Base-by-base conservation (phyloP, 2,797 vertebrate genomes). In the Clamator glandarius region DNA sequence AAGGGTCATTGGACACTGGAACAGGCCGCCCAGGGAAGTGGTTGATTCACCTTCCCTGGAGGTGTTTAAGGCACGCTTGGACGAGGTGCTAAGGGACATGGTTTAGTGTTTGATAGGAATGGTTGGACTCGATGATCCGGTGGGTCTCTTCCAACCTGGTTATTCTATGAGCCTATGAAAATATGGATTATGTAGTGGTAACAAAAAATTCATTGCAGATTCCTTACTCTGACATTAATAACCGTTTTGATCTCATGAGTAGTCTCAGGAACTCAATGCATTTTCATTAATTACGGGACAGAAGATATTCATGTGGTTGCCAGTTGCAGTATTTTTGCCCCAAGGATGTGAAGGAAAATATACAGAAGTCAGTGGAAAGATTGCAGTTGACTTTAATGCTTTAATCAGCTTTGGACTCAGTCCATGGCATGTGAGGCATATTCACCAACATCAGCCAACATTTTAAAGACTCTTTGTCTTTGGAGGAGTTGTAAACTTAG, bases 101-200 rank as follows among this genome's bases (percentile, higher is more conserved):
- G n/a, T n/a, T n/a, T n/a, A n/a, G n/a, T n/a, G n/a, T n/a, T n/a
- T n/a, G n/a, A n/a, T n/a, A n/a, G n/a, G n/a, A n/a, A n/a, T n/a
- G n/a, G n/a, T n/a, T n/a, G n/a, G n/a, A n/a, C n/a, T n/a, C n/a
- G n/a, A n/a, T n/a, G n/a, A n/a, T n/a, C n/a, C n/a, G n/a, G n/a
- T n/a, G n/a, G n/a, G n/a, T n/a, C n/a, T n/a, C n/a, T n/a, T n/a
- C n/a, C n/a, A n/a, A n/a, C n/a, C n/a, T n/a, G n/a, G n/a, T n/a
- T n/a, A n/a, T n/a, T n/a, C n/a, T n/a, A n/a, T n/a, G n/a, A n/a
- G n/a, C n/a, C n/a, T n/a, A n/a, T n/a, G n/a, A n/a, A n/a, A 72
- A 51, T 0, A 0, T 33, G 23, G 24, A 31, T 21, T 64, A 9
- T 18, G 4, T 12, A 44, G 28, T 15, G 29, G 11, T 2, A 7